A percentile compares a stretch with the other conserved stretches of the same genome.
Conservation (phyloP, 92 coral and sea anemone species). For the Nematostella vectensis region DNA sequence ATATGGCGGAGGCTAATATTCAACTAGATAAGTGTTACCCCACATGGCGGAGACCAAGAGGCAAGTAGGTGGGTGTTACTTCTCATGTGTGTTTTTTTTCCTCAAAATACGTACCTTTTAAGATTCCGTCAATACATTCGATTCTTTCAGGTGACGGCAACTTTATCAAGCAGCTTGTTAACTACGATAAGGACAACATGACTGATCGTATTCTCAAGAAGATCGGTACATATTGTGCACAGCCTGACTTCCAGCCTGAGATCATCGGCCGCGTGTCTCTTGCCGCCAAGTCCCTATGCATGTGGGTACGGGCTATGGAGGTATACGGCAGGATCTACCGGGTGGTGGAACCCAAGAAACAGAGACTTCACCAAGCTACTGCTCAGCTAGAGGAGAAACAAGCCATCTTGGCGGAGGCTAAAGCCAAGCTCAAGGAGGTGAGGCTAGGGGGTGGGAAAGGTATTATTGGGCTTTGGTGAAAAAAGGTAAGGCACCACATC, state of each 20-base stretch:
- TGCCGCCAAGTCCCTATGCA: conserved; percentile 95
- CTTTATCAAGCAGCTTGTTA: conserved; percentile 93
- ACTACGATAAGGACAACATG: conserved; percentile 99
- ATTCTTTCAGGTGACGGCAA: conserved; percentile 96
- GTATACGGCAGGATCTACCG: conserved; percentile 94
- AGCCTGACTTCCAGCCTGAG: conserved; percentile 94
- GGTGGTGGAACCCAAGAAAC: conserved; percentile 97
- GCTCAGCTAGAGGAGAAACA: conserved; percentile 94
- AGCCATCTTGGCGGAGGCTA: conserved; percentile 92
- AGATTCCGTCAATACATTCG: no score
- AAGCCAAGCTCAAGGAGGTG: conserved; percentile 97
- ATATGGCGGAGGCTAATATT: no score
- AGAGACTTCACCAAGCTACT: conserved; percentile 87
- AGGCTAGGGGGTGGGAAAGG: conserved; percentile 1
- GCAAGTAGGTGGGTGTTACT: no score
- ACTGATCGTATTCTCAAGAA: conserved; percentile 92
- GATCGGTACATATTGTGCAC: conserved; percentile 93
- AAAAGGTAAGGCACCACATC: neutral
- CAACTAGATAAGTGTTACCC: no score
- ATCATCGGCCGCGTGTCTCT: conserved; percentile 98
- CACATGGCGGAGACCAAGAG: no score
- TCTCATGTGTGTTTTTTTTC: no score
- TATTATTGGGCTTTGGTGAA: neutral
- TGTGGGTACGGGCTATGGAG: conserved; percentile 99
- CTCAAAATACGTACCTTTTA: no score